These are phyloP conservation scores for Nephrotoma flavescens DNA, from an alignment of 2,888 invertebrate species.

Conservation along the genomic window DNA sequence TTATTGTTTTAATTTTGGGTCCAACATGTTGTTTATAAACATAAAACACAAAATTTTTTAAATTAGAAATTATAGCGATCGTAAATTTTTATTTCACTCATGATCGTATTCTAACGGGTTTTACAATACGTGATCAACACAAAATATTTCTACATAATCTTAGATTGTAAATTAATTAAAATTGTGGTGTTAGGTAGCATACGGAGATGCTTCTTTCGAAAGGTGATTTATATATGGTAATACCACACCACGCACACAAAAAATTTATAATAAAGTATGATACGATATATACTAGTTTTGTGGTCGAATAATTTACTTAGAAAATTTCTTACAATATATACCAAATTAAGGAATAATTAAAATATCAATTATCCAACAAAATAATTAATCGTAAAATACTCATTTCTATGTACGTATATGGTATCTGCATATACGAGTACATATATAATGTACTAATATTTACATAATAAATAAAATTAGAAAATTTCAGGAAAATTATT, in stretches of 20 bases:
- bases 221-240: background rate
- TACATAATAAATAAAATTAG: background rate
- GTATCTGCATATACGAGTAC: too few relatives aligned
- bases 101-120: background rate
- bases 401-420: background rate
- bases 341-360: background rate
- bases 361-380: background rate
- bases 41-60: background rate
- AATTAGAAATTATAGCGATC: background rate
- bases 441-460: background rate
- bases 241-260: background rate
- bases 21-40: background rate
- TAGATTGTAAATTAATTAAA: background rate
- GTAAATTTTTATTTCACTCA: background rate
- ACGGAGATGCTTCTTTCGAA: background rate
- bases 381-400: background rate
- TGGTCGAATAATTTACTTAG: background rate
- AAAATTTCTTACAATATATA: background rate
- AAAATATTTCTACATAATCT: background rate
- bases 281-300: background rate
- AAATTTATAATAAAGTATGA: background rate
- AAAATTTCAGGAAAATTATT: background rate
- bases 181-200: background rate
- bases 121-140: background rate
- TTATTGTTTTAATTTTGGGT: background rate